Evolutionary conservation across 2,113 vertebrate genomes (phyloP), one percentile per base, ranked within the genome.

Genomic region (Grantiella picta): DNA sequence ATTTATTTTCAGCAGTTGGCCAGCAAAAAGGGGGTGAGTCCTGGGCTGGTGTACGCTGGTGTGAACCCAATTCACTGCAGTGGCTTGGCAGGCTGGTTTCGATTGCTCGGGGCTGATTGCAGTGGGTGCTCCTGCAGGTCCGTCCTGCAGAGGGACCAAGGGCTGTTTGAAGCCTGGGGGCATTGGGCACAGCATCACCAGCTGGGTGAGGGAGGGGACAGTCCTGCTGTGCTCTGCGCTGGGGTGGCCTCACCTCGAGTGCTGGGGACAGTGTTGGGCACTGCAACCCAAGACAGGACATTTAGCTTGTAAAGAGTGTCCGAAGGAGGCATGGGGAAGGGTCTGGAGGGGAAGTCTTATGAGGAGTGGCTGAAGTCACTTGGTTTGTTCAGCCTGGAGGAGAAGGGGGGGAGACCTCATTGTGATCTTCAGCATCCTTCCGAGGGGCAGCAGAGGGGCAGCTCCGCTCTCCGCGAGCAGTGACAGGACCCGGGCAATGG

Each of bases 1-100:
- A 10, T 9, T 82, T 44, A 40, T 53, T 92, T 82, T 90, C 93
- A 71, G 66, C 59, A 28, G 65, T 49, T 81, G 63, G 42, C 45
- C 50, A 53, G 72, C 60, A 61, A 40, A 47, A 76, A 19, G 35
- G 0, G 23, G 7, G 1, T 8, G 60, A 81, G 16, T 20, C 29
- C 63, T 75, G 29, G 29, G 40, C 59, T 3, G 5, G 12, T 3
- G 44, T 7, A 2, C 4, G 0, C 2, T 9, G 45, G 11, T 19
- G 0, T 33, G 15, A 69, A 70, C 42, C 31, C 33, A 5, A 24
- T 42, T 35, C 4, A 18, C 82, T 33, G 20, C 69, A 1, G n/a
- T 5, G 56, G 9, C 10, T 31, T 7, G 7, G 25, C 9, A 8
- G 77, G 8, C 21, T 4, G n/a, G 50, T 44, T 71, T 12, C 16